Evolutionary conservation across 2,797 vertebrate species (phyloP).

Genomic region (Pipistrellus pipistrellus): DNA sequence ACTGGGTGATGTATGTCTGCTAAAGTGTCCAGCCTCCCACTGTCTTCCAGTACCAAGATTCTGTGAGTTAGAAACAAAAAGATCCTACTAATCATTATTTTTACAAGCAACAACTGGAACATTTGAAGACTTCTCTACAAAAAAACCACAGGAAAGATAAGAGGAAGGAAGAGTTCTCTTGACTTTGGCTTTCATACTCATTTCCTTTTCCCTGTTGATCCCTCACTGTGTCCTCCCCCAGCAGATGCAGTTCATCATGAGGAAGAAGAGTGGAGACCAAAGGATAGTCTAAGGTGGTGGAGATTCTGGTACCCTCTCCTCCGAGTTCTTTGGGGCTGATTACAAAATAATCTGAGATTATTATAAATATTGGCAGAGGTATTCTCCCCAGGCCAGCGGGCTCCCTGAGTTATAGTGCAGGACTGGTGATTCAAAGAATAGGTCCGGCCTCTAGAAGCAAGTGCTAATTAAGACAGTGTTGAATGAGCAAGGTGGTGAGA

Average conservation of each 20-base stretch:
- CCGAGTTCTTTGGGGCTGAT: not conserved
- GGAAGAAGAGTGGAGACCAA: not conserved
- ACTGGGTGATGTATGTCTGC: not conserved
- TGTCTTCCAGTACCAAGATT: not conserved
- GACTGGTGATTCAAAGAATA: not conserved
- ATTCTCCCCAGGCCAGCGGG: not conserved
- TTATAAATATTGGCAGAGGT: not conserved
- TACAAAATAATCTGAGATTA: not conserved
- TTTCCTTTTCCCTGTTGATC: not conserved
- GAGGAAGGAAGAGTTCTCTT: not conserved
- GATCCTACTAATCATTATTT: not conserved
- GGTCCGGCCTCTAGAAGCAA: not conserved
- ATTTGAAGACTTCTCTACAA: not conserved
- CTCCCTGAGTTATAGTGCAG: not conserved
- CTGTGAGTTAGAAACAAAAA: slow-evolving; percentile 33
- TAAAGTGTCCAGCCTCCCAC: not conserved
- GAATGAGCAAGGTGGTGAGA: not conserved
- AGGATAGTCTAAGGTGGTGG: not conserved
- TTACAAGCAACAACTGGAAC: not conserved
- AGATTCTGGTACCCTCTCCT: not conserved
- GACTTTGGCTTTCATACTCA: not conserved
- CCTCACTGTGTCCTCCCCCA: not conserved
- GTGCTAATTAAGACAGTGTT: not conserved
- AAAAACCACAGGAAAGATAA: not conserved
- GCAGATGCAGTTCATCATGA: not conserved